Evolutionary conservation across 2,888 invertebrate genomes (phyloP).

Genomic region (Clitarchus hookeri): DNA sequence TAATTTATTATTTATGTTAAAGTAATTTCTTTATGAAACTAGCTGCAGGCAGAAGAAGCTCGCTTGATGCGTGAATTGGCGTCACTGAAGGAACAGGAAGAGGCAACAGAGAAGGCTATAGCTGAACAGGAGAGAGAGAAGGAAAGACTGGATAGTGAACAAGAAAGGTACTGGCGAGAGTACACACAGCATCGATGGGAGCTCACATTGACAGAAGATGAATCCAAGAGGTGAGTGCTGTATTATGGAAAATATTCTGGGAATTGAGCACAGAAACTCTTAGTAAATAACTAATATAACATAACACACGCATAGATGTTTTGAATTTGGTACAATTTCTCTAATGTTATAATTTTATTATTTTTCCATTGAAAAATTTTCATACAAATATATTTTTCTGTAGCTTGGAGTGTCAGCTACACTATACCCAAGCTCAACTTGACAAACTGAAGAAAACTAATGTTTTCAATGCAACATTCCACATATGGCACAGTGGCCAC

Average conservation of each 20-base stretch:
- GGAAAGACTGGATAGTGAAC: slow-evolving; percentile 72
- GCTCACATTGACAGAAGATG: slow-evolving; percentile 84
- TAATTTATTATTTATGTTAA: no score
- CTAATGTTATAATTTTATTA: no score
- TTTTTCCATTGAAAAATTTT: no score
- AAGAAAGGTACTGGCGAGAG: slow-evolving; percentile 81
- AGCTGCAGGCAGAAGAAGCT: slow-evolving; percentile 73
- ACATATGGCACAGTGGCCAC: slow-evolving; percentile 93
- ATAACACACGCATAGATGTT: no score
- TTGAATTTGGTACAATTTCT: no score
- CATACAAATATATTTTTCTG: slow-evolving; percentile 42
- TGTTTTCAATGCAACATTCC: slow-evolving; percentile 96
- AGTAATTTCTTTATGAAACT: background rate
- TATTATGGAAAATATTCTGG: background rate
- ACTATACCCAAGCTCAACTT: slow-evolving; percentile 83
- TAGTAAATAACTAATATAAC: no score
- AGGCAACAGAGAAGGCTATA: slow-evolving; percentile 54
- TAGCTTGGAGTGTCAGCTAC: slow-evolving; percentile 83
- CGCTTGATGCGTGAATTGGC: slow-evolving; percentile 74
- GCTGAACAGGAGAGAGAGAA: slow-evolving; percentile 55
- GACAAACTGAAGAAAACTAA: slow-evolving; percentile 92
- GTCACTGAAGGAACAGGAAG: slow-evolving; percentile 77
- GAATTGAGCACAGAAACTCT: no score
- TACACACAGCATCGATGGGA: slow-evolving; percentile 86
- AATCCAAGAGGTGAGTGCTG: slow-evolving; percentile 62